Conservation (phyloP, 92 coral and sea anemone genomes). For the Epizoanthus fatuus region DNA sequence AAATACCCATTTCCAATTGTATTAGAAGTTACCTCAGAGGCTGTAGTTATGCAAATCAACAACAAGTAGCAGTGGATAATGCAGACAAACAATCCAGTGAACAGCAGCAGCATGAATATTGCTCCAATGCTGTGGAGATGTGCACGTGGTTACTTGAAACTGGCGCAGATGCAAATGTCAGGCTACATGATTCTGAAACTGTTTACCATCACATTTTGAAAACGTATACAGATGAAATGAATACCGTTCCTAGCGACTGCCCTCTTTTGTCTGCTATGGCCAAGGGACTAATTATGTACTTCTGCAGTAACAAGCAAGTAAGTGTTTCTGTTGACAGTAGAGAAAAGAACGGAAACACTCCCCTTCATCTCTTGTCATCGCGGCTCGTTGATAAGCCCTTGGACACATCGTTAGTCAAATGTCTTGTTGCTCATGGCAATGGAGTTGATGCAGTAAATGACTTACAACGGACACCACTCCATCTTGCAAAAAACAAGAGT, state of each 20-base stretch:
- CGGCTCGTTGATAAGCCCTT: too few relatives aligned
- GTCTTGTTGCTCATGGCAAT: background rate
- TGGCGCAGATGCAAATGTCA: background rate
- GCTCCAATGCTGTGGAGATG: background rate
- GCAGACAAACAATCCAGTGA: background rate
- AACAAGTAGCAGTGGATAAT: background rate
- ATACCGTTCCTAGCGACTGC: background rate
- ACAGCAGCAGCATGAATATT: background rate
- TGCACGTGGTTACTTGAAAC: background rate
- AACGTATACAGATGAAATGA: background rate
- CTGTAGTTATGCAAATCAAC: background rate
- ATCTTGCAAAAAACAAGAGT: too few relatives aligned
- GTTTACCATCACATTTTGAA: background rate
- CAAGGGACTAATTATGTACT: too few relatives aligned
- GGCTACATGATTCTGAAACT: background rate
- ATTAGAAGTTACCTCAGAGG: background rate
- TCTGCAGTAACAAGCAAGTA: too few relatives aligned
- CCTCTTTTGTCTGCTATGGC: background rate
- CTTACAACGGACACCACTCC: too few relatives aligned
- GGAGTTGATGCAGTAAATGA: constrained; percentile 3
- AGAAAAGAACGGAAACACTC: too few relatives aligned
- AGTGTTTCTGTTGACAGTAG: too few relatives aligned
- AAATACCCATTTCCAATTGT: background rate
- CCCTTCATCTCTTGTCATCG: too few relatives aligned
- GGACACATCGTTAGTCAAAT: too few relatives aligned